A percentile compares a stretch with the other conserved stretches of the same genome.
Conservation (phyloP, 2,888 invertebrate species). For the Chloroclysta siterata region DNA sequence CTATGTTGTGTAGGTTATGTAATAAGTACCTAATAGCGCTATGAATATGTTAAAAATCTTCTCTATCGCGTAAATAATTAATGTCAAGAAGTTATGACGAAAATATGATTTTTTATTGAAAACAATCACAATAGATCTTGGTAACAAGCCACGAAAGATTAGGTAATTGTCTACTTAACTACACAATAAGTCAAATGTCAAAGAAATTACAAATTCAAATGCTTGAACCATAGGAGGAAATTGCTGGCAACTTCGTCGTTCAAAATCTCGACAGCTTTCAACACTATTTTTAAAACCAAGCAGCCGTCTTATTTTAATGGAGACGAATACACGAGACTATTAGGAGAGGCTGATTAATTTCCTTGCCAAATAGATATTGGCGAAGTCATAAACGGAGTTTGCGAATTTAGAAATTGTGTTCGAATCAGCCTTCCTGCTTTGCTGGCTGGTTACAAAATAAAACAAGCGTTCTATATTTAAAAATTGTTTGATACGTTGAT, state of each 20-base stretch:
- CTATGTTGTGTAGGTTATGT: too few species aligned
- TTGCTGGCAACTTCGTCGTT: conserved; percentile 27
- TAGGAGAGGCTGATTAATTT: conserved; percentile 10
- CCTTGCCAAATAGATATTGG: conserved; percentile 13
- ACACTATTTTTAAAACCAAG: conserved; percentile 6
- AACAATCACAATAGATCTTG: not conserved
- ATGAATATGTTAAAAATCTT: too few species aligned
- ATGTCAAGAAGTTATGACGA: too few species aligned
- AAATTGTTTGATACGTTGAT: not conserved
- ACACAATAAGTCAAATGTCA: conserved; percentile 53
- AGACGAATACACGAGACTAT: conserved; percentile 10
- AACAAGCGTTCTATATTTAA: not conserved
- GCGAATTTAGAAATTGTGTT: not conserved
- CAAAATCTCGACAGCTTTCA: conserved; percentile 4
- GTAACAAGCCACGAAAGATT: not conserved
- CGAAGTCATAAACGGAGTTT: conserved; percentile 14
- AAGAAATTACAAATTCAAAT: conserved; percentile 52
- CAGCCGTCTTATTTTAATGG: conserved; percentile 5
- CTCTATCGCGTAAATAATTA: too few species aligned
- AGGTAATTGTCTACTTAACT: not conserved
- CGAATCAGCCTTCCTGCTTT: not conserved
- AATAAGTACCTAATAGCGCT: too few species aligned
- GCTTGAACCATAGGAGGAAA: conserved; percentile 43
- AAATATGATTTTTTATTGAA: not conserved
- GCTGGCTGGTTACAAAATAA: not conserved